These are phyloP conservation scores for Brienomyrus longianalis DNA, from an alignment of 2,113 vertebrate genomes.

Conservation along the genomic window DNA sequence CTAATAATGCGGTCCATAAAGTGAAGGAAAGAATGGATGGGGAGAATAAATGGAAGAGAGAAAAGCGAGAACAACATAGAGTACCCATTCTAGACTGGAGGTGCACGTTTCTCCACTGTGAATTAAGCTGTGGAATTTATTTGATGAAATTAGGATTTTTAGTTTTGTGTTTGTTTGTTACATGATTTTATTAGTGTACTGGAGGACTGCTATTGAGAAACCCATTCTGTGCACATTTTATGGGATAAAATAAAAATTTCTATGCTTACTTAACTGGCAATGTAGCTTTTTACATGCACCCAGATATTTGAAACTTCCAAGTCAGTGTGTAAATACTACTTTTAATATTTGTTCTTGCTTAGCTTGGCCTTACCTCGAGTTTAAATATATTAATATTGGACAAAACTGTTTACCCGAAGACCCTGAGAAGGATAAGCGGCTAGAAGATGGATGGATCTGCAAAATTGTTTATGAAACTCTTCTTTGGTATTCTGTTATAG, in stretches of 20 bases:
- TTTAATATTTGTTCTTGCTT: not conserved
- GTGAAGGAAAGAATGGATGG: not conserved
- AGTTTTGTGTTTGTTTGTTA: not conserved
- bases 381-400: not conserved
- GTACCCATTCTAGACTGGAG: not conserved
- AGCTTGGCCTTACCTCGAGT: not conserved
- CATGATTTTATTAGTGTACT: not conserved
- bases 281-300: not conserved
- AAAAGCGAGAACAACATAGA: not conserved
- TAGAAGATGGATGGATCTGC: not conserved
- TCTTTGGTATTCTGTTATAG: not conserved
- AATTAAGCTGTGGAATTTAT: not conserved
- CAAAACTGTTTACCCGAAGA: not conserved
- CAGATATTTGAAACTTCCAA: not conserved
- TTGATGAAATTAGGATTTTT: not conserved
- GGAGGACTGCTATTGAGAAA: not conserved
- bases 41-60: not conserved
- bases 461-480: not conserved
- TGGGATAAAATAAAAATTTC: not conserved
- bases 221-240: not conserved
- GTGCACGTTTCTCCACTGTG: not conserved
- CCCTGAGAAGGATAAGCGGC: not conserved
- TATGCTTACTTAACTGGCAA: not conserved
- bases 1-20: constrained; percentile 39
- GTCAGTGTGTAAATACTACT: not conserved